Conservation (phyloP, 1,140 invertebrate genomes). For the Mizuhopecten yessoensis region DNA sequence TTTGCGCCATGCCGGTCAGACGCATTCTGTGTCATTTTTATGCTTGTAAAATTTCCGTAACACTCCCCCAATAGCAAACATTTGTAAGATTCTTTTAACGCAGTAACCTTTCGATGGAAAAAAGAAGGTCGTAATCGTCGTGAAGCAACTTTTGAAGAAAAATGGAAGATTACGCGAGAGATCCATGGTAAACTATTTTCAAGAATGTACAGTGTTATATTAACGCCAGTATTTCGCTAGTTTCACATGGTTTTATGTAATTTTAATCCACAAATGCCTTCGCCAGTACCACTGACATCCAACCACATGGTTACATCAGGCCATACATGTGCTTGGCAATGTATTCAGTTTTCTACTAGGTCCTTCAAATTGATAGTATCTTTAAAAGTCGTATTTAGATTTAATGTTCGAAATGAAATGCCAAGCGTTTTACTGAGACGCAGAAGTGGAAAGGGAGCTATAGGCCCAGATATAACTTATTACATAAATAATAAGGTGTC, state of each 20-base stretch:
- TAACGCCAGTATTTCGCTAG: not conserved
- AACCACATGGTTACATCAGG: not conserved
- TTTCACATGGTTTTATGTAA: not conserved
- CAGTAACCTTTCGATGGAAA: conserved; percentile 38
- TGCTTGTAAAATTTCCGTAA: not conserved
- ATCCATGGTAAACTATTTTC: conserved; percentile 87
- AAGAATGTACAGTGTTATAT: not conserved
- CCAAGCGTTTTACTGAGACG: too few species aligned
- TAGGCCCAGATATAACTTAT: too few species aligned
- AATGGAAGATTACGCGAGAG: conserved; percentile 96
- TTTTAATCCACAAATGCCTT: not conserved
- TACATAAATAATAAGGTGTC: too few species aligned
- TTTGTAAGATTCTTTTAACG: not conserved
- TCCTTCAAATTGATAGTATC: too few species aligned
- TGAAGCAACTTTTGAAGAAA: not conserved
- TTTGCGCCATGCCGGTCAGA: not conserved
- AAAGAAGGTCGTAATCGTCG: conserved; percentile 2
- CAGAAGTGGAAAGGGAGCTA: too few species aligned
- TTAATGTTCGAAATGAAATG: too few species aligned
- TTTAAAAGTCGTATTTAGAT: too few species aligned
- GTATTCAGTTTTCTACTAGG: too few species aligned
- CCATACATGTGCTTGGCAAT: conserved; percentile 3
- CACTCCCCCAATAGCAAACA: not conserved
- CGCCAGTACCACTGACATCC: not conserved
- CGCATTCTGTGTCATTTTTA: not conserved